phyloP scores from a whole-genome alignment of 2,888 invertebrate species.

The Rhagium mordax region DNA sequence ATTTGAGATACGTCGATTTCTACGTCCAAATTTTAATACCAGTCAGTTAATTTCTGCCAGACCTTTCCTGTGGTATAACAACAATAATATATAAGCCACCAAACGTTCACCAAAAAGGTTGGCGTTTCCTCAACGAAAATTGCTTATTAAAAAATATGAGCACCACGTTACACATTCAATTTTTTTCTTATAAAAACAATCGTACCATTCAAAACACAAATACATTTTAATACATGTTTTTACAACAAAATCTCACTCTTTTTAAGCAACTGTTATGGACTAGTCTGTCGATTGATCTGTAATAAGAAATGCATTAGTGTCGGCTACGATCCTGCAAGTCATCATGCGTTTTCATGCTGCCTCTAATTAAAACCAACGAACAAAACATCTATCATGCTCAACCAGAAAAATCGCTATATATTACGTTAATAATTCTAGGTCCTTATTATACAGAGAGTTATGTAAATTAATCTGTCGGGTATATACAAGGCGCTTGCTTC shows the following conservation, averaged over 20 bases:
- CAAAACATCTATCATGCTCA: conserved; percentile 31
- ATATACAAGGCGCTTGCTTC: conserved; percentile 17
- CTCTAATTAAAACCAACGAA: neutral
- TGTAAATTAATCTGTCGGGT: conserved; percentile 12
- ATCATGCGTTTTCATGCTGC: conserved; percentile 39
- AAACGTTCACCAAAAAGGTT: conserved; percentile 37
- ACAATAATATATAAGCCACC: conserved; percentile 44
- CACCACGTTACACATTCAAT: conserved; percentile 49
- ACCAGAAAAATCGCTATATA: conserved; percentile 23
- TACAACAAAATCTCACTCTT: conserved; percentile 58
- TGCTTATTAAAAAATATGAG: conserved; percentile 46
- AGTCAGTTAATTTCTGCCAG: conserved; percentile 4
- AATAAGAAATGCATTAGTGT: conserved; percentile 49
- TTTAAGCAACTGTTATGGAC: conserved; percentile 59
- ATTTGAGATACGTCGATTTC: neutral
- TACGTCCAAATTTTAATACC: neutral
- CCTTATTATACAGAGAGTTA: conserved; percentile 23
- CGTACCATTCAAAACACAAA: conserved; percentile 25
- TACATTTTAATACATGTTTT: conserved; percentile 24
- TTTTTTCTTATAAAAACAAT: conserved; percentile 35
- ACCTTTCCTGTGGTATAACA: conserved; percentile 17
- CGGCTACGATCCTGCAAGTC: conserved; percentile 4
- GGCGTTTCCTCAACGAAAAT: conserved; percentile 41
- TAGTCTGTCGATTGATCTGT: conserved; percentile 57
- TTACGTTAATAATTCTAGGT: conserved; percentile 27